Conservation (phyloP, 2,888 invertebrate genomes). For the Onthophagus sagittarius region DNA sequence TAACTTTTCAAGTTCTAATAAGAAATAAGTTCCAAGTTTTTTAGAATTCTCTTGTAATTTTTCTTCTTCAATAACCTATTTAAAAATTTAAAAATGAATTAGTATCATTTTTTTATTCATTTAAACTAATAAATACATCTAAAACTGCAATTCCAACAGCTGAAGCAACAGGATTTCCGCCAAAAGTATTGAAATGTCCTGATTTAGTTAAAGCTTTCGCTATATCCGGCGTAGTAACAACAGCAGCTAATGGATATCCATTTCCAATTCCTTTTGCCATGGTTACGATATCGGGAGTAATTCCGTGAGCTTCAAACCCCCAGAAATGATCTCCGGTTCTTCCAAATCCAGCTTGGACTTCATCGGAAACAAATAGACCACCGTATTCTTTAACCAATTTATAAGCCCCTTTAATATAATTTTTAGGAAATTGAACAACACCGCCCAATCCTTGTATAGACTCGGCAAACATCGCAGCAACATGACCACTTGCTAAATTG, state of each 20-base stretch:
- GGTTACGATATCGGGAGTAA: slow-evolving; percentile 90
- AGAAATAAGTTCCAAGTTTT: slow-evolving; percentile 75
- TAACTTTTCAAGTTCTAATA: slow-evolving; percentile 69
- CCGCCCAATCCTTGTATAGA: slow-evolving; percentile 97
- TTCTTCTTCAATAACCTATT: slow-evolving; percentile 84
- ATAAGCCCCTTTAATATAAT: slow-evolving; percentile 77
- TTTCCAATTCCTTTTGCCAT: slow-evolving; percentile 95
- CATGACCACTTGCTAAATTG: slow-evolving; percentile 70
- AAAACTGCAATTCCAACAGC: slow-evolving; percentile 88
- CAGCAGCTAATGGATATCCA: slow-evolving; percentile 94
- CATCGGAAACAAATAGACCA: slow-evolving; percentile 88
- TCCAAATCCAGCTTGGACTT: slow-evolving; percentile 97
- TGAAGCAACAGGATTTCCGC: slow-evolving; percentile 90
- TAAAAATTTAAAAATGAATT: neutral
- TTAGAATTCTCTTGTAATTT: slow-evolving; percentile 72
- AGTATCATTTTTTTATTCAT: neutral
- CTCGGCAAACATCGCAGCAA: slow-evolving; percentile 91
- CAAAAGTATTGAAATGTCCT: slow-evolving; percentile 91
- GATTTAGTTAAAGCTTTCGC: slow-evolving; percentile 73
- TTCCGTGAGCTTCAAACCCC: slow-evolving; percentile 89
- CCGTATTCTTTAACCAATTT: slow-evolving; percentile 75
- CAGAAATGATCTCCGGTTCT: slow-evolving; percentile 91
- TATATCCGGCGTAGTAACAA: slow-evolving; percentile 86
- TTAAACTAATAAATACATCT: slow-evolving; percentile 60
- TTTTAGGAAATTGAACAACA: slow-evolving; percentile 85